phyloP scores from a whole-genome alignment of 2,113 vertebrate genomes.

The Argyrosomus japonicus region DNA sequence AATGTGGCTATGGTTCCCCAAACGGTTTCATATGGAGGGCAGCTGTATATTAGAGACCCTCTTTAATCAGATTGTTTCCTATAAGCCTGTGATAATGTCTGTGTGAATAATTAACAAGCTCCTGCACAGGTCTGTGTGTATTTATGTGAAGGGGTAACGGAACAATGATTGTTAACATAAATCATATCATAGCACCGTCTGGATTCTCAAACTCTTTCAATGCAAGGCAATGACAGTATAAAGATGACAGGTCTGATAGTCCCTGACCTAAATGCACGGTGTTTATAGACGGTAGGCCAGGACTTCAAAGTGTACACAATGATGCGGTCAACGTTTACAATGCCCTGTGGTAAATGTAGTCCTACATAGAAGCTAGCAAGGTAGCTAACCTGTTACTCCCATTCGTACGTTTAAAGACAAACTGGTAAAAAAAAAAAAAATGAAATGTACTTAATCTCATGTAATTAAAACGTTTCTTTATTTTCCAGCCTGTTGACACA shows the following conservation, averaged over 20 bases:
- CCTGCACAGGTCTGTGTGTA: background rate
- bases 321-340: slow-evolving; percentile 5
- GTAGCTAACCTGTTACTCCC: slow-evolving; percentile 14
- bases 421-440: background rate
- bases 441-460: background rate
- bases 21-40: background rate
- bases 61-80: background rate
- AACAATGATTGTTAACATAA: background rate
- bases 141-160: background rate
- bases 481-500: background rate
- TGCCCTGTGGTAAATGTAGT: slow-evolving; percentile 65
- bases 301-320: slow-evolving; percentile 35
- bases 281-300: background rate
- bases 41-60: background rate
- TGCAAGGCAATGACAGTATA: no score
- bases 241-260: background rate
- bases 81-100: background rate
- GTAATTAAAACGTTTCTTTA: no score
- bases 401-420: background rate
- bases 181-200: background rate
- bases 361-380: background rate
- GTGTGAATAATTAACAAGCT: background rate
- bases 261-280: background rate
- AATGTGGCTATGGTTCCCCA: background rate
- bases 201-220: background rate